These are phyloP conservation scores for Sula dactylatra DNA, from an alignment of 2,113 vertebrate species.

Conservation along the genomic window DNA sequence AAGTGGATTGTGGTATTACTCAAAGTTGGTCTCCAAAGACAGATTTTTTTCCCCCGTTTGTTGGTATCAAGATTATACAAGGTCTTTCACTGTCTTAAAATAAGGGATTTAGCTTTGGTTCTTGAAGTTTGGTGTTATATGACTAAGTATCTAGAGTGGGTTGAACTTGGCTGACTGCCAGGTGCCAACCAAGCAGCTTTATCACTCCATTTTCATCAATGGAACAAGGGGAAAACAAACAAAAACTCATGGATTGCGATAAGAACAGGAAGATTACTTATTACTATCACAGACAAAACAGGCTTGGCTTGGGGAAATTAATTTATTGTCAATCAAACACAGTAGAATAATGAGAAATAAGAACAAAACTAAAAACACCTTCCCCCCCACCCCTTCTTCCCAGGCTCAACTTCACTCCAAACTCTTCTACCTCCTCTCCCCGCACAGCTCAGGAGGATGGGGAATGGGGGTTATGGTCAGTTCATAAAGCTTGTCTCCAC, in stretches of 20 bases:
- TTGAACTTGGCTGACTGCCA: neutral
- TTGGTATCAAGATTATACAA: neutral
- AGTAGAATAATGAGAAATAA: neutral
- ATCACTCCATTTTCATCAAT: neutral
- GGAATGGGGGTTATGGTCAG: fast-evolving
- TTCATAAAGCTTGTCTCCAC: neutral
- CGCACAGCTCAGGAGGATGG: fast-evolving
- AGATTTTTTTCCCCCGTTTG: neutral
- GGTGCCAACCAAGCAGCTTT: neutral
- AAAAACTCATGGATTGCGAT: fast-evolving
- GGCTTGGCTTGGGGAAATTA: neutral
- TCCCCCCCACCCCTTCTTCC: neutral
- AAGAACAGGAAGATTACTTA: neutral
- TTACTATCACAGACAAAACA: neutral
- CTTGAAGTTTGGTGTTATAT: neutral
- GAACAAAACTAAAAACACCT: neutral
- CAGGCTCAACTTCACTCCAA: neutral
- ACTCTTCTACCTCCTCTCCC: neutral
- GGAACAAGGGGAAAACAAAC: neutral
- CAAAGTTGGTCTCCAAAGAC: neutral
- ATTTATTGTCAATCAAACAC: neutral
- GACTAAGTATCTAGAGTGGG: neutral
- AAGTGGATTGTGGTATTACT: neutral
- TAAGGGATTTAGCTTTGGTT: neutral
- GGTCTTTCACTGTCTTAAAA: neutral